Percentiles rank a stretch among this genome's conserved stretches.
Evolutionary conservation across 1,140 invertebrate species (phyloP).

Genomic region (Drosophila willistoni): DNA sequence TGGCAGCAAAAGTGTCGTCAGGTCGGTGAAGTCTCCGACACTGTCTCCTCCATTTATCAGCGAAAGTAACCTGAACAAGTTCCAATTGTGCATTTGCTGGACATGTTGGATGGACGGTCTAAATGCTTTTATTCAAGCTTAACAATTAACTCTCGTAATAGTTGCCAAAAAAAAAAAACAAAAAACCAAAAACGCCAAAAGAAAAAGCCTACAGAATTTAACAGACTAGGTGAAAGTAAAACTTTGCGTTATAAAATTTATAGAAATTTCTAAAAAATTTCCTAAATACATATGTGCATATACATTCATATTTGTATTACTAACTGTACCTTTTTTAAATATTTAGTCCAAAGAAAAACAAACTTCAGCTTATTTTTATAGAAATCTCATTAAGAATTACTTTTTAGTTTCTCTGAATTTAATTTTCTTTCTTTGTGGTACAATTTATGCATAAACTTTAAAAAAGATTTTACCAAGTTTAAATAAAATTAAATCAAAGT

Average conservation of each 20-base stretch:
- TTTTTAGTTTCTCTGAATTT: too few relatives aligned
- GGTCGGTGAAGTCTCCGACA: constrained; percentile 8
- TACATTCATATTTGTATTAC: too few relatives aligned
- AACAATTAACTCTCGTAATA: constrained; percentile 70
- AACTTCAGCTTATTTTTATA: too few relatives aligned
- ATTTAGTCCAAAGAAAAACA: too few relatives aligned
- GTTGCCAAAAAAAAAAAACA: constrained; percentile 51
- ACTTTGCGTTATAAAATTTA: constrained; percentile 4
- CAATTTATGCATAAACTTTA: too few relatives aligned
- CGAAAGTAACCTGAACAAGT: constrained; percentile 80
- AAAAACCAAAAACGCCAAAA: constrained; percentile 41
- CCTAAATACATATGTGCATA: background rate
- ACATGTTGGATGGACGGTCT: constrained; percentile 17
- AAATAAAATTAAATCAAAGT: too few relatives aligned
- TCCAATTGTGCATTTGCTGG: constrained; percentile 59
- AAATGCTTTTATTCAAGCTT: constrained; percentile 59
- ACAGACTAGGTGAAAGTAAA: constrained; percentile 48
- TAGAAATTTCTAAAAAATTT: background rate
- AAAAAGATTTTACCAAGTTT: too few relatives aligned
- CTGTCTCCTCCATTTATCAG: constrained; percentile 56
- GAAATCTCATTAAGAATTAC: too few relatives aligned
- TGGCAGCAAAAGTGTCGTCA: constrained; percentile 33
- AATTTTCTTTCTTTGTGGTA: too few relatives aligned
- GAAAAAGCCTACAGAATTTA: constrained; percentile 45
- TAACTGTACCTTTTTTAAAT: too few relatives aligned